These are phyloP conservation scores for Melanotaenia boesemani DNA, from an alignment of 2,797 vertebrate genomes.

Conservation along the genomic window DNA sequence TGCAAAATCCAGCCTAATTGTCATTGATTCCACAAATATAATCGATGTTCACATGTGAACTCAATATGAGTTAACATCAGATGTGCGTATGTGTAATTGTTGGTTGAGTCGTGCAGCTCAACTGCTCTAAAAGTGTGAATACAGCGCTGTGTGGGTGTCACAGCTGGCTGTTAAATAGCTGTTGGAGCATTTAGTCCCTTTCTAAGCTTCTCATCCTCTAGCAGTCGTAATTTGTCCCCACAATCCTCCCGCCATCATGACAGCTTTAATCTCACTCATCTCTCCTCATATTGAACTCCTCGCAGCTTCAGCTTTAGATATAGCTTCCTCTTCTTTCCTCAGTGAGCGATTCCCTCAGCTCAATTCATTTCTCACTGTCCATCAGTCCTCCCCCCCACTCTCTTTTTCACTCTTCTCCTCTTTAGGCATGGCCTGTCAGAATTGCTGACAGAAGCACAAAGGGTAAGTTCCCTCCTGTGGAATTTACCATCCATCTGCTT, in stretches of 20 bases:
- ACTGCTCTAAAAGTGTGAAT: slow-evolving; percentile 41
- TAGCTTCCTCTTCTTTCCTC: slow-evolving; percentile 6
- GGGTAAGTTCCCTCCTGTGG: slow-evolving; percentile 50
- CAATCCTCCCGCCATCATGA: slow-evolving; percentile 26
- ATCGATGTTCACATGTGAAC: not conserved
- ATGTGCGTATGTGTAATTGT: slow-evolving; percentile 33
- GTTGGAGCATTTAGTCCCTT: slow-evolving; percentile 45
- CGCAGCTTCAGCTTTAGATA: slow-evolving; percentile 20
- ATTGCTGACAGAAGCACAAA: slow-evolving; percentile 73
- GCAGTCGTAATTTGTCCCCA: slow-evolving; percentile 28
- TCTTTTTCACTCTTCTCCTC: slow-evolving; percentile 41
- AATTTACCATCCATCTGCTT: slow-evolving; percentile 64
- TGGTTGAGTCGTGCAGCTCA: slow-evolving; percentile 5
- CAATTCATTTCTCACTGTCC: slow-evolving; percentile 45
- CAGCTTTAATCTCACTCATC: slow-evolving; percentile 46
- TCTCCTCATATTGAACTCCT: slow-evolving; percentile 8
- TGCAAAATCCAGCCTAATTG: slow-evolving; percentile 2
- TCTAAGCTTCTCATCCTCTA: slow-evolving; percentile 31
- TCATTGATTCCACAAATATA: slow-evolving; percentile 4
- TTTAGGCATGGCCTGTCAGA: slow-evolving; percentile 56
- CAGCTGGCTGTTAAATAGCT: slow-evolving; percentile 63
- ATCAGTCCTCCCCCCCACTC: slow-evolving; percentile 13
- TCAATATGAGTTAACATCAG: slow-evolving; percentile 13
- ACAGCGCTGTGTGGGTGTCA: slow-evolving; percentile 38
- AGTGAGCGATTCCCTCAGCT: slow-evolving; percentile 41